These are phyloP conservation scores for Chlamydotis undulata DNA, from an alignment of 2,113 vertebrate species.

Conservation along the genomic window DNA sequence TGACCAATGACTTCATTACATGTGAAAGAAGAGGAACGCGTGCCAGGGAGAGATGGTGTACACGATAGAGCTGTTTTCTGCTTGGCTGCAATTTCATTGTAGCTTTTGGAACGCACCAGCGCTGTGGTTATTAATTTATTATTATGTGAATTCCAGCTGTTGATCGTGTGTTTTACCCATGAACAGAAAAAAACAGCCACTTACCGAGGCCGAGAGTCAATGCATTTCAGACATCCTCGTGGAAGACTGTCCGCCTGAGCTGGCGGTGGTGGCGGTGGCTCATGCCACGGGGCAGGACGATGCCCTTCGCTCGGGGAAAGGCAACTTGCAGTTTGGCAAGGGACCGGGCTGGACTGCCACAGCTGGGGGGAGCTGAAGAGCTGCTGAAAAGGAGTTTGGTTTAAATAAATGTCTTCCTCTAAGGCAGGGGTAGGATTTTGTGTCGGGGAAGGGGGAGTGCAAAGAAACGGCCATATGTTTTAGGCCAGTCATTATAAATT, in stretches of 20 bases:
- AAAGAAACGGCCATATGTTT: neutral
- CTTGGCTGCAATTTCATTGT: neutral
- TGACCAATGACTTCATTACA: neutral
- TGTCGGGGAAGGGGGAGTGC: neutral
- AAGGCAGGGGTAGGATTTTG: neutral
- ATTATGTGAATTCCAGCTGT: slow-evolving; percentile 22
- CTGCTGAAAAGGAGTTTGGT: slow-evolving; percentile 4
- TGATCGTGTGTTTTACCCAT: neutral
- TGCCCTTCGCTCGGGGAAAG: accelerated
- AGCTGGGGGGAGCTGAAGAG: slow-evolving; percentile 64
- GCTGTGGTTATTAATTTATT: slow-evolving; percentile 21
- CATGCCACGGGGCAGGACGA: accelerated
- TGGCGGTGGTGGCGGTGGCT: neutral
- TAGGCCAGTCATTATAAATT: neutral
- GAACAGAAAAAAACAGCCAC: neutral
- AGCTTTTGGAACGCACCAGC: neutral
- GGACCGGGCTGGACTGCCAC: neutral
- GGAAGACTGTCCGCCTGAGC: neutral
- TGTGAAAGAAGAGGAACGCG: accelerated
- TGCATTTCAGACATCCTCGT: accelerated
- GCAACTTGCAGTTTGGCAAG: neutral
- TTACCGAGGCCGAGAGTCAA: neutral
- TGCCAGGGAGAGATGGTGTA: neutral
- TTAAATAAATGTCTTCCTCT: neutral
- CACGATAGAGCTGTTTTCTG: neutral